Evolutionary conservation across 2,888 invertebrate genomes (phyloP).

Genomic region (Andrena marginata): DNA sequence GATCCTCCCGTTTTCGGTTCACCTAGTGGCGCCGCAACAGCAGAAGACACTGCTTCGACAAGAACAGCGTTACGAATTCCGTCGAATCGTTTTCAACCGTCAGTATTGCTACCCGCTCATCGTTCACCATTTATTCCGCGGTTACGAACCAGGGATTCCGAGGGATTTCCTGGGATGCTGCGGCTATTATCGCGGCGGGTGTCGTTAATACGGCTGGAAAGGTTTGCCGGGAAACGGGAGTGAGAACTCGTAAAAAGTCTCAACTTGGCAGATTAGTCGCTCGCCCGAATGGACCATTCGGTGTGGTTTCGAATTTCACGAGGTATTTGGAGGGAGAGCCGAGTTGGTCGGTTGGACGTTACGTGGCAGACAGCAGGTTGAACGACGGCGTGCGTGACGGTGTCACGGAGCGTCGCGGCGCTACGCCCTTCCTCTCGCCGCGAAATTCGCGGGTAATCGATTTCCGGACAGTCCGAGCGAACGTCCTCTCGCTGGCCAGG

Average conservation of each 20-base stretch:
- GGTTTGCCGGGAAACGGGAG: not conserved
- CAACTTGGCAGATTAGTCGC: not conserved
- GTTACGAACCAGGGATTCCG: conserved; percentile 19
- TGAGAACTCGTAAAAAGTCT: not conserved
- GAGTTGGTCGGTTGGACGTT: not conserved
- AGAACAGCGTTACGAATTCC: not conserved
- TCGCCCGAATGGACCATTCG: not conserved
- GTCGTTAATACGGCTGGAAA: not conserved
- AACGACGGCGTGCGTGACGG: conserved; percentile 39
- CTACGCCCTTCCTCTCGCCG: conserved; percentile 24
- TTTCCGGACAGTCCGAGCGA: conserved; percentile 37
- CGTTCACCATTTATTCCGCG: conserved; percentile 24
- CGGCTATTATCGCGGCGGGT: conserved; percentile 19
- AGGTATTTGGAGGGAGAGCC: not conserved
- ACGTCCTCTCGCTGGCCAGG: no score
- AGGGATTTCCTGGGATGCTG: not conserved
- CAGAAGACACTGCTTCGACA: not conserved
- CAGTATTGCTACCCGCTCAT: conserved; percentile 1
- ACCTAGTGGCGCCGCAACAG: no score
- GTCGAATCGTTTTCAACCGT: not conserved
- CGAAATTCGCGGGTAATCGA: conserved; percentile 57
- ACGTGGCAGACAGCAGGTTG: conserved; percentile 23
- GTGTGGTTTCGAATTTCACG: conserved; percentile 51
- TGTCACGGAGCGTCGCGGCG: conserved; percentile 35
- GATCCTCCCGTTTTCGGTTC: no score